Percentiles rank a stretch among this genome's conserved stretches.
Evolutionary conservation across 1,140 invertebrate species (phyloP).

Genomic region (Euura saliciscinereae): DNA sequence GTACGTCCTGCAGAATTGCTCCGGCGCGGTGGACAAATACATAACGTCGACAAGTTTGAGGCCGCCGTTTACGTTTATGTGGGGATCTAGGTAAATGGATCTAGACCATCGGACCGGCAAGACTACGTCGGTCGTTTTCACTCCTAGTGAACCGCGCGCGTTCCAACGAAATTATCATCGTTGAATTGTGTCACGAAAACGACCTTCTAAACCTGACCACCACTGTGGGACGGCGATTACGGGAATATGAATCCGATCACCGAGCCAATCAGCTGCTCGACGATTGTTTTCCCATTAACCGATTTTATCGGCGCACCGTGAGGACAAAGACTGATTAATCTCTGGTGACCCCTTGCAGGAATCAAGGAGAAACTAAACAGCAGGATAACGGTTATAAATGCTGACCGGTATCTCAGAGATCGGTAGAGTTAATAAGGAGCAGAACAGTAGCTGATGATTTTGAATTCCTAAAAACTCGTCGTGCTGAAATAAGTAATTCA

Average conservation of each 20-base stretch:
- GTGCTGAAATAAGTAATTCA: too few species aligned
- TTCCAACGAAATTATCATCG: background rate
- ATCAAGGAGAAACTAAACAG: background rate
- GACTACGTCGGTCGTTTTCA: background rate
- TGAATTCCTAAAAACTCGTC: too few species aligned
- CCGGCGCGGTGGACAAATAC: too few species aligned
- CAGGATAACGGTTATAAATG: conserved; percentile 2
- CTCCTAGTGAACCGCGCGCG: background rate
- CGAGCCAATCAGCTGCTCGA: too few species aligned
- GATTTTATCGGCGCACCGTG: too few species aligned
- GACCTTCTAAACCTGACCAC: background rate
- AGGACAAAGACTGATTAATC: background rate
- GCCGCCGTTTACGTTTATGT: too few species aligned
- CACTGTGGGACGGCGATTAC: too few species aligned
- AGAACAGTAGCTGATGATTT: too few species aligned
- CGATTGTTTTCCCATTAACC: too few species aligned
- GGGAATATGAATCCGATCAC: too few species aligned
- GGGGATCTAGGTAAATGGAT: conserved; percentile 41
- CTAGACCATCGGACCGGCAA: conserved; percentile 31
- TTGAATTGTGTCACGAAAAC: conserved; percentile 3
- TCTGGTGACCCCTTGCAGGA: background rate
- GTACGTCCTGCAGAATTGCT: too few species aligned
- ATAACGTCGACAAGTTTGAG: too few species aligned
- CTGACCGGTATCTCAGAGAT: background rate
- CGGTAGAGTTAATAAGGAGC: background rate